A percentile compares a stretch with the other conserved stretches of the same genome.
Evolutionary conservation across 2,797 vertebrate species (phyloP).

Genomic region (Xenops minutus): DNA sequence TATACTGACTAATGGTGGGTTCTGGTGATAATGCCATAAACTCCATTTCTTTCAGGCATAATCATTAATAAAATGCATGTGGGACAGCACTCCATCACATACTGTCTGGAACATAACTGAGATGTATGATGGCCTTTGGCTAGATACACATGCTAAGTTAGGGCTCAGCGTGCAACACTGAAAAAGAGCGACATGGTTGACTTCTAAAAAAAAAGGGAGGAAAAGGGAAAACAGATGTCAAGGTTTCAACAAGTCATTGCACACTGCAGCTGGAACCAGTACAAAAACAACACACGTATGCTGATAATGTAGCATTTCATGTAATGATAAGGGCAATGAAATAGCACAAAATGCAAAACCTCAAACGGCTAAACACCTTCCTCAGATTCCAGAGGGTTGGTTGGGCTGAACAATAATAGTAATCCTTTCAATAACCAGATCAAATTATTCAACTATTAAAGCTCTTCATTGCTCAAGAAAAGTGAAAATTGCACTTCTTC

Average conservation of each 20-base stretch:
- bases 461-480: neutral
- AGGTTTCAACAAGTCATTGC: conserved; percentile 39
- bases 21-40: neutral
- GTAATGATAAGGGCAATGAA: conserved; percentile 43
- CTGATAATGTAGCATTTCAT: conserved; percentile 42
- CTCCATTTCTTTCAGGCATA: conserved; percentile 18
- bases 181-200: conserved; percentile 16
- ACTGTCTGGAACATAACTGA: neutral
- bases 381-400: neutral
- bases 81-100: neutral
- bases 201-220: conserved; percentile 35
- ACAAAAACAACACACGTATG: neutral
- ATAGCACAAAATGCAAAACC: conserved; percentile 37
- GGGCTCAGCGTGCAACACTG: neutral
- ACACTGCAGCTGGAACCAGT: conserved; percentile 23
- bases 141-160: neutral
- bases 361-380: neutral
- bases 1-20: neutral
- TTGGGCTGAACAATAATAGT: neutral
- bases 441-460: conserved; percentile 8
- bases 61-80: neutral
- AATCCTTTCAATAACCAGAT: conserved; percentile 36
- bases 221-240: conserved; percentile 55
- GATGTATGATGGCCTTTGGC: neutral
- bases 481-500: conserved; percentile 13